Base-by-base conservation (phyloP, 2,888 invertebrate genomes). In the Drosophila neoperkinsi region DNA sequence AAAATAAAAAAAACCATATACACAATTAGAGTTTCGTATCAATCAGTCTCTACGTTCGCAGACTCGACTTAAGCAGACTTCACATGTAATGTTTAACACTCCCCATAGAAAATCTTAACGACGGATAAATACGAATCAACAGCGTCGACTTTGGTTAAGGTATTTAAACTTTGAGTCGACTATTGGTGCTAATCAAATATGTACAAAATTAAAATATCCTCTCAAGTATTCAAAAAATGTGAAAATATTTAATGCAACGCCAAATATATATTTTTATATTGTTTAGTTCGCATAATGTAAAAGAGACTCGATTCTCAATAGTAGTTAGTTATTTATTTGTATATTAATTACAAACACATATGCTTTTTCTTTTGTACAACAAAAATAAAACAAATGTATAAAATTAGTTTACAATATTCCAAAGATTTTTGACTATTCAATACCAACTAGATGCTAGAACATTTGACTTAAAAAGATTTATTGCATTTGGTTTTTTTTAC, bases 391-490 rank as follows among this genome's bases (percentile, higher is more conserved):
- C 68, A 78, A 82, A 71, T 77, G 46, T 71, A 82, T 64, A 69
- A 57, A 65, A 83, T 79, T 80, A 70, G 55, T 79, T 83, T 80
- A 74, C 62, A 78, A 77, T 74, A 71, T 72, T 81, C 79, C 77
- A 74, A 85, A 73, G 67, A 68, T 81, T 88, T 67, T 74, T 73
- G 67, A 72, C 84, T 83, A 88, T 70, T 84, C 66, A 81, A 79
- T 77, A 86, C 84, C 46, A 46, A 46, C 46, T 46, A 46, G 46
- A 81, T 79, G 16, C 65, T 79, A 85, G 68, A 84, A 81, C 55
- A 69, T 46, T 59, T 78, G 73, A 80, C 59, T 59, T 62, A 76
- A 52, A 11, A 66, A 71, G 43, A 64, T 49, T 71, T 78, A 79
- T 78, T 78, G 78, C 78, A 79, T 79, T 79, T 79, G 71, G 71